Evolutionary conservation across 2,113 vertebrate species (phyloP).

Genomic region (Strix aluco): DNA sequence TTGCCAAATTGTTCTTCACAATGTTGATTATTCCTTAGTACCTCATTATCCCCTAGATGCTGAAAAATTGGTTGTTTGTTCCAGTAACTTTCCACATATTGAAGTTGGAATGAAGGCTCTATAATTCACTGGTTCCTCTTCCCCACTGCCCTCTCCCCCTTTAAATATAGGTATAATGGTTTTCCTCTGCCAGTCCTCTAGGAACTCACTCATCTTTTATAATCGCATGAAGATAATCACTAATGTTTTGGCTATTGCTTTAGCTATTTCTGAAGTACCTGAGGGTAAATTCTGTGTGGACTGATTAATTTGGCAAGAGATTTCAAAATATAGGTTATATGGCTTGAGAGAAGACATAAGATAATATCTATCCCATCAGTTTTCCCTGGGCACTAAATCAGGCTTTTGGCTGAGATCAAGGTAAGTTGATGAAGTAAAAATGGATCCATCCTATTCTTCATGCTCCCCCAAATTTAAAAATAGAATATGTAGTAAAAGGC

Average conservation of each 20-base stretch:
- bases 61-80: neutral
- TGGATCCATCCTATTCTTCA: neutral
- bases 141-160: neutral
- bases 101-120: neutral
- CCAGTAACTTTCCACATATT: neutral
- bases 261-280: slow-evolving; percentile 1
- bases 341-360: neutral
- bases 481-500: neutral
- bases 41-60: neutral
- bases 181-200: neutral
- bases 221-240: neutral
- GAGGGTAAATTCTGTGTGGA: neutral
- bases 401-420: neutral
- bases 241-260: neutral
- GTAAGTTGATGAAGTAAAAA: neutral
- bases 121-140: neutral
- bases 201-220: neutral
- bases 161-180: neutral
- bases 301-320: neutral
- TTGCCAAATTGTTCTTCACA: neutral
- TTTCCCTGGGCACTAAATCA: neutral
- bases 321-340: neutral
- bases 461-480: neutral
- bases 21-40: neutral
- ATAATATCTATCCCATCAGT: neutral